Evolutionary conservation across 2,797 vertebrate species (phyloP), one percentile per base, ranked within the genome.

Genomic region (Sebastiscus albofasciatus): DNA sequence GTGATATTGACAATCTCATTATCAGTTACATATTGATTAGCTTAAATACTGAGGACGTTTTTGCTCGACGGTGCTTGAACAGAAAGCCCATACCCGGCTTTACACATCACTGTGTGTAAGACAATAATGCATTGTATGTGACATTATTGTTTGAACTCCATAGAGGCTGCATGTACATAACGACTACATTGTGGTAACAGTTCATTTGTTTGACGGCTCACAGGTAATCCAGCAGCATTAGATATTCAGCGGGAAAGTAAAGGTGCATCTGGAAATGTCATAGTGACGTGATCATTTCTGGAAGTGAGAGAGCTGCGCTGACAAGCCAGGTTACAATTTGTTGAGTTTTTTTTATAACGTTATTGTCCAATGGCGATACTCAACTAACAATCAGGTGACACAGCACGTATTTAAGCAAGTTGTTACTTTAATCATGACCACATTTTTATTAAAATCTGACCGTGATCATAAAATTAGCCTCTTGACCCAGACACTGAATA

Each of bases 11-110:
- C 84, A 84, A 90, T 88, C 86, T 86, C 64, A 83, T 91, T 87
- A 88, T 86, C 89, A 89, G 80, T 90, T 90, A 91, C 88, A 89
- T 89, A 79, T 87, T 83, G 85, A 89, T 89, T 87, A 85, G 83
- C 88, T 89, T 84, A 92, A 87, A 91, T 87, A 90, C 84, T 86
- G 87, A 89, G 85, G 87, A 91, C 84, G 69, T 88, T 90, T 31
- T 91, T 84, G 83, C 80, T 86, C 27, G 72, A 87, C 75, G 62
- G 87, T 82, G 87, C 84, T 87, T 84, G 59, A 91, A 91, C 86
- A 89, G 76, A 79, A 87, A 89, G 72, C 80, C 87, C 75, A 49
- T 69, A 78, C 83, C 82, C 18, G 82, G 86, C 81, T 81, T 72
- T 77, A 77, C 83, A 81, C 77, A 59, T 87, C 68, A 72, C 85